Conservation (phyloP, 2,797 vertebrate species). For the Falco naumanni region DNA sequence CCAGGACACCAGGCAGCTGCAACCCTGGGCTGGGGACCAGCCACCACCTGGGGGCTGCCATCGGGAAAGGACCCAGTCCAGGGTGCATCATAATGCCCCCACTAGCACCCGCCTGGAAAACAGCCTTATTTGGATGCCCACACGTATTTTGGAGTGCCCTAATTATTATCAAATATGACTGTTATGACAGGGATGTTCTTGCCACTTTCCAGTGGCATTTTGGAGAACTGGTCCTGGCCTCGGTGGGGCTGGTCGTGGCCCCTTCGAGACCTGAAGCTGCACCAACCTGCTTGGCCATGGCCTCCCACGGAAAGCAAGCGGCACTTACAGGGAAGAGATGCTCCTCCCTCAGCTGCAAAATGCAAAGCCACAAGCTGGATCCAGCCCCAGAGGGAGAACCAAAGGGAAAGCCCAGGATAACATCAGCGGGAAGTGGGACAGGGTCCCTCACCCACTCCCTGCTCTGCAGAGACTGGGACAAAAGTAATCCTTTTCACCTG, state of each 20-base stretch:
- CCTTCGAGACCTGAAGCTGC: neutral
- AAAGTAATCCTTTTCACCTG: neutral
- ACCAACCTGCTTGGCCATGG: neutral
- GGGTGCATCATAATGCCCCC: neutral
- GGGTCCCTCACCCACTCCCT: neutral
- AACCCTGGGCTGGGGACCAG: neutral
- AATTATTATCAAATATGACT: neutral
- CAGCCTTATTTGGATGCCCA: neutral
- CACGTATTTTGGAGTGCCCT: neutral
- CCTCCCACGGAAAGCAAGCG: neutral
- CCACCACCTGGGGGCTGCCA: fast-evolving
- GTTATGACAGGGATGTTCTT: neutral
- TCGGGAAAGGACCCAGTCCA: fast-evolving
- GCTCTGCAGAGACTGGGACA: neutral
- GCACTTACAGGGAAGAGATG: neutral
- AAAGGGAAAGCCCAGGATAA: neutral
- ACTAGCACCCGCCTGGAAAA: neutral
- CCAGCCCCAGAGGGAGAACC: neutral
- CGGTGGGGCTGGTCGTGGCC: neutral
- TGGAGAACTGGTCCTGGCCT: neutral
- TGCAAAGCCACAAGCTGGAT: neutral
- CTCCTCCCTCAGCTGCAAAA: neutral
- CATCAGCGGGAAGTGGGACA: neutral
- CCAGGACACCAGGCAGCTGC: neutral
- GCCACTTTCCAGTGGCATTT: neutral